phyloP scores from a whole-genome alignment of 2,888 invertebrate genomes.

The Cataglyphis altisquamis region DNA sequence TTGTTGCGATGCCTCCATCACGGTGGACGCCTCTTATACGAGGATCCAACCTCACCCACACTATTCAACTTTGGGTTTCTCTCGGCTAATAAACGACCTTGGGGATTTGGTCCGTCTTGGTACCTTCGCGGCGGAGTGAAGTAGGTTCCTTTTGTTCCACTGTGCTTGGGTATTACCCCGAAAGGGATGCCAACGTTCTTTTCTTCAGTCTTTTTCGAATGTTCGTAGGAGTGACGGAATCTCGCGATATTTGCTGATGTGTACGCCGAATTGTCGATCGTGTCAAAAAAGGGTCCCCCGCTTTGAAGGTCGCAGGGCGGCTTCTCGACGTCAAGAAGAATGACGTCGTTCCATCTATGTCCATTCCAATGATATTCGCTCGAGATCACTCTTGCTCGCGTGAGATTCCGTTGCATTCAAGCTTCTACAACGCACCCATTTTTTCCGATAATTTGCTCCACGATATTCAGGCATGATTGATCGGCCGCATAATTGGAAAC shows the following conservation, averaged over 20 bases:
- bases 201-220: constrained; percentile 37
- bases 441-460: constrained; percentile 46
- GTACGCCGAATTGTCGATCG: constrained; percentile 49
- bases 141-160: constrained; percentile 50
- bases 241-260: constrained; percentile 20
- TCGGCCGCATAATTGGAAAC: constrained; percentile 52
- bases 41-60: constrained; percentile 37
- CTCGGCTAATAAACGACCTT: constrained; percentile 73
- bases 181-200: constrained; percentile 57
- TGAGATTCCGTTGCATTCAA: constrained; percentile 28
- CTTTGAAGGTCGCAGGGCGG: neutral
- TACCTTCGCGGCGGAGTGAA: constrained; percentile 52
- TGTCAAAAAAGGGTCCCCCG: neutral
- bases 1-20: constrained; percentile 16
- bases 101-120: constrained; percentile 68
- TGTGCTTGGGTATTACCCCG: constrained; percentile 53
- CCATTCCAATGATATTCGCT: constrained; percentile 29
- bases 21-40: constrained; percentile 13
- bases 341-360: constrained; percentile 37
- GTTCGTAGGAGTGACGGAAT: constrained; percentile 27
- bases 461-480: constrained; percentile 51
- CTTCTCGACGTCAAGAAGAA: constrained; percentile 14
- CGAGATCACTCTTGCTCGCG: neutral
- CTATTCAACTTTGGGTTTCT: constrained; percentile 60
- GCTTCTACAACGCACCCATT: constrained; percentile 20